Percentiles rank a stretch among this genome's conserved stretches.
These are phyloP conservation scores for Drosophila pullipes DNA, from an alignment of 2,888 invertebrate species.

Conservation along the genomic window DNA sequence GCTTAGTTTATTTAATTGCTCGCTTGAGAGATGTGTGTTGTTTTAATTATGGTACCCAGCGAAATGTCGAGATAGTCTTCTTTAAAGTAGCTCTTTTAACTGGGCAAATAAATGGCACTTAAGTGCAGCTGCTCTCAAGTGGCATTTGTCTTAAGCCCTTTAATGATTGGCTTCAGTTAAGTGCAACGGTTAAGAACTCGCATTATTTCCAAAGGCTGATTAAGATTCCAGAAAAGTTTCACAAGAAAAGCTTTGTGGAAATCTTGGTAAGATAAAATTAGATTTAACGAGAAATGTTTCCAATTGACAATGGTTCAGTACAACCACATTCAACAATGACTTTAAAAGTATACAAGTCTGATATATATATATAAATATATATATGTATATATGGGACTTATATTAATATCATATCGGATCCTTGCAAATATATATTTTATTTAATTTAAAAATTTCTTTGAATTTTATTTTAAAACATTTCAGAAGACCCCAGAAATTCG, in stretches of 20 bases:
- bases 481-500: background rate
- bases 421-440: background rate
- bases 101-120: conserved; percentile 45
- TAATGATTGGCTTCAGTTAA: background rate
- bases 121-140: conserved; percentile 15
- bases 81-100: conserved; percentile 14
- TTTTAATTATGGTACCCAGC: conserved; percentile 59
- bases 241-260: background rate
- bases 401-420: background rate
- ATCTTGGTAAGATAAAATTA: background rate
- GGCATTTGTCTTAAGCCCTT: background rate
- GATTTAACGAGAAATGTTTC: background rate
- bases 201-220: conserved; percentile 1
- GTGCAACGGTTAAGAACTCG: conserved; percentile 1
- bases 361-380: background rate
- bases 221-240: conserved; percentile 9
- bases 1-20: conserved; percentile 60
- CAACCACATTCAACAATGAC: background rate
- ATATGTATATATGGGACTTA: background rate
- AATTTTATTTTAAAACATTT: background rate
- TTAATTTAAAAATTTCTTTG: background rate
- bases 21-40: conserved; percentile 32
- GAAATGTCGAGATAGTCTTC: conserved; percentile 12
- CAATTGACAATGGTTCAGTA: background rate
- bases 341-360: background rate